Conservation (phyloP, 2,113 vertebrate species). For the Empidonax alnorum region DNA sequence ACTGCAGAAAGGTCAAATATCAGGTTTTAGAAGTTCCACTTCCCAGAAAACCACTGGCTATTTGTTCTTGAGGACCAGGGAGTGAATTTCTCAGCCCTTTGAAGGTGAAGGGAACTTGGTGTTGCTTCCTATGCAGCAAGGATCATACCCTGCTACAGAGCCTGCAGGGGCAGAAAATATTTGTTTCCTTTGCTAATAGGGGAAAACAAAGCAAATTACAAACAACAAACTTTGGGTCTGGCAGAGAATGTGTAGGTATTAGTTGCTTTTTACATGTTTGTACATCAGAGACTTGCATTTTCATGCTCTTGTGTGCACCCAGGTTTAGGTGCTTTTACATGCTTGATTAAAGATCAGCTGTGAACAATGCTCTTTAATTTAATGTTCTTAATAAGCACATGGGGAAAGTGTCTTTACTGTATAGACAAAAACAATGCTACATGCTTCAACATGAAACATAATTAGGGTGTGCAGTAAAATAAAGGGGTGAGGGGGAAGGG, state of each 20-base stretch:
- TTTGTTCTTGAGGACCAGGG: not conserved
- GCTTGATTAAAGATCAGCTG: constrained; percentile 24
- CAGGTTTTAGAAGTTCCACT: constrained; percentile 5
- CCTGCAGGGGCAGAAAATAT: not conserved
- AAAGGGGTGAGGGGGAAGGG: constrained; percentile 61
- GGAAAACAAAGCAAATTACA: not conserved
- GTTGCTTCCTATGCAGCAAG: not conserved
- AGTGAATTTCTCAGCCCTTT: not conserved
- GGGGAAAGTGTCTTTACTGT: not conserved
- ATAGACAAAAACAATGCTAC: constrained; percentile 35
- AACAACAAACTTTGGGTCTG: not conserved
- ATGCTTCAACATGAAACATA: constrained; percentile 44
- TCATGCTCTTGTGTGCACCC: not conserved
- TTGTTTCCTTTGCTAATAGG: not conserved
- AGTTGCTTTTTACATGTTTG: not conserved
- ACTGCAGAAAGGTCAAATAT: not conserved
- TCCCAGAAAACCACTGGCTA: not conserved
- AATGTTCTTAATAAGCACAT: constrained; percentile 42
- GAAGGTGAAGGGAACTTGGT: not conserved
- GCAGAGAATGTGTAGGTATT: not conserved
- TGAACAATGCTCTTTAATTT: constrained; percentile 46
- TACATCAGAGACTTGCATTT: not conserved
- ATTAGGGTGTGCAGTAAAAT: constrained; percentile 68
- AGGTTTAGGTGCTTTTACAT: constrained; percentile 8
- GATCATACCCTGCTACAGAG: not conserved